Evolutionary conservation across 2,888 invertebrate species (phyloP).

Genomic region (Sinelater perroti): DNA sequence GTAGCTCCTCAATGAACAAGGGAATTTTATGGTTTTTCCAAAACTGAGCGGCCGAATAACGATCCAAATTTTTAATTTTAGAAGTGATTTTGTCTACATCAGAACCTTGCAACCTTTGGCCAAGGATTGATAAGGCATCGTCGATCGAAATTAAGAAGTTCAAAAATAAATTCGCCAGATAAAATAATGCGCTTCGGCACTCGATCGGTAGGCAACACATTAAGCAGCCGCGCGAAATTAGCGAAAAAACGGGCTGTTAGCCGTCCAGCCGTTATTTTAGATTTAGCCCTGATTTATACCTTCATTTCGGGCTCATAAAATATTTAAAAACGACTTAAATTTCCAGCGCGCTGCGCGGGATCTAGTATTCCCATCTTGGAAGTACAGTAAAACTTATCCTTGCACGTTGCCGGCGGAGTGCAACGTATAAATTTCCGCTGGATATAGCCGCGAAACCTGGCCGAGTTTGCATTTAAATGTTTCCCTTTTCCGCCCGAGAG

Average conservation of each 20-base stretch:
- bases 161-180: too few relatives aligned
- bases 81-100: too few relatives aligned
- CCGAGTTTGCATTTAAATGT: slow-evolving; percentile 32
- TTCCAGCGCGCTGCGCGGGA: slow-evolving; percentile 45
- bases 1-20: not conserved
- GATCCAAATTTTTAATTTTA: too few relatives aligned
- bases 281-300: slow-evolving; percentile 52
- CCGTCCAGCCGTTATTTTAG: slow-evolving; percentile 49
- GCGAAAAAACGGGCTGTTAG: too few relatives aligned
- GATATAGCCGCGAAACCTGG: slow-evolving; percentile 14
- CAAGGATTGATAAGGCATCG: too few relatives aligned
- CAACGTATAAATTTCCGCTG: slow-evolving; percentile 26
- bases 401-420: slow-evolving; percentile 19
- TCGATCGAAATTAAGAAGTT: too few relatives aligned
- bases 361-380: slow-evolving; percentile 32
- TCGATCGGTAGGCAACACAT: too few relatives aligned
- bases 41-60: too few relatives aligned
- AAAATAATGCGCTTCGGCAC: too few relatives aligned
- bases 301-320: slow-evolving; percentile 49
- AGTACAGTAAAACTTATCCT: slow-evolving; percentile 31
- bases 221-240: too few relatives aligned
- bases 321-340: slow-evolving; percentile 52
- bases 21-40: too few relatives aligned
- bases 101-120: too few relatives aligned
- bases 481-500: slow-evolving; percentile 21